Percentiles rank a stretch among this genome's conserved stretches.
phyloP scores from a whole-genome alignment of 2,888 invertebrate species.

The Rhodophaea formosa region DNA sequence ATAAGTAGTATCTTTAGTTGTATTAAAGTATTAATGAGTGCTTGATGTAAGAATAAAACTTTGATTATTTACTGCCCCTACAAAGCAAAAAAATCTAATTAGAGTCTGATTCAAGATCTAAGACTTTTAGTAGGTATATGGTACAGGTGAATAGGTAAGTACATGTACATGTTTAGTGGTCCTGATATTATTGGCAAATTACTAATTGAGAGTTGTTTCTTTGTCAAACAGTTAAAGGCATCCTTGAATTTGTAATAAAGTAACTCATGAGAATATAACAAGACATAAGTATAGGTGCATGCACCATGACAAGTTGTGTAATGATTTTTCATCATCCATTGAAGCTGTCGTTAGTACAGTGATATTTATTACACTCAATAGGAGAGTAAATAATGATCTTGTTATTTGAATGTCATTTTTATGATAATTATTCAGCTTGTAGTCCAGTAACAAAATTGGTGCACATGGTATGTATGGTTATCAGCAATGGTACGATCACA shows the following conservation, averaged over 20 bases:
- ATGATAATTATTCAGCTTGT: not conserved
- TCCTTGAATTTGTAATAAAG: not conserved
- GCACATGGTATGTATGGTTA: conserved; percentile 27
- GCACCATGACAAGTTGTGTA: conserved; percentile 50
- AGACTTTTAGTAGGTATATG: not conserved
- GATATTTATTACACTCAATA: not conserved
- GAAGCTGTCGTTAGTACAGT: conserved; percentile 6
- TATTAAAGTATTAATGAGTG: too few species aligned
- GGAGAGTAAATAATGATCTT: conserved; percentile 2
- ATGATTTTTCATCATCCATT: conserved; percentile 39
- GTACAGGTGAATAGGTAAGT: too few species aligned
- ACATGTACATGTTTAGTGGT: too few species aligned
- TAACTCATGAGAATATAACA: not conserved
- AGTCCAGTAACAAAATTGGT: conserved; percentile 2
- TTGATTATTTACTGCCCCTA: too few species aligned
- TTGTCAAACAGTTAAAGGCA: not conserved
- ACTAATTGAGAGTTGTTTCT: not conserved
- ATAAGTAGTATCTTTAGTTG: too few species aligned
- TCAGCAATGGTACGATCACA: conserved; percentile 49
- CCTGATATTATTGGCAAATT: too few species aligned
- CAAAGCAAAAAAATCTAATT: not conserved
- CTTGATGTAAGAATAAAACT: too few species aligned
- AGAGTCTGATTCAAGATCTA: not conserved
- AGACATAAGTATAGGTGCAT: not conserved
- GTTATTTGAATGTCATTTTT: conserved; percentile 16